Base-by-base conservation (phyloP, 2,797 vertebrate species). In the Cyprinella venusta region DNA sequence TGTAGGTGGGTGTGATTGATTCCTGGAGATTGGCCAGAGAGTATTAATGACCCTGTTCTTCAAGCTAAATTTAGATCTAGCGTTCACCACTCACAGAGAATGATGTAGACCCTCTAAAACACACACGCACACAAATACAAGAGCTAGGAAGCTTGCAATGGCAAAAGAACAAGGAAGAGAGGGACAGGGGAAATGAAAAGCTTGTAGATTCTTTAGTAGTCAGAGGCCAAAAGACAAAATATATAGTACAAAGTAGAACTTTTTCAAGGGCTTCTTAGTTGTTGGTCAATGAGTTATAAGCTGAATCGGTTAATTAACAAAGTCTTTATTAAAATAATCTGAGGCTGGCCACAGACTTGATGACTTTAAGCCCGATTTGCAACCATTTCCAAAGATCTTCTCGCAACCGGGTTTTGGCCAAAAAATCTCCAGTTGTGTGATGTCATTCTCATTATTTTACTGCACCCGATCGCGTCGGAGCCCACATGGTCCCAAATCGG, bases 31-130 rank as follows among this genome's bases (percentile, higher is more conserved):
- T 24, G 83, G 89, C 91, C 92, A 93, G 80, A 87, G 76, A 86
- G 80, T 88, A 90, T 89, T 91, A 92, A 93, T 91, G 91, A 91
- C 87, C 85, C 79, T 65, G 80, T 86, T 79, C 85, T 87, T 87
- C 42, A 79, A 81, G 71, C 92, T 91, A 90, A 91, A 90, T 90
- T 91, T 90, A 89, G 91, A 88, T 79, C 65, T 67, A 76, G 86
- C 76, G 85, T 86, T 91, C 87, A 79, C 84, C 59, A 79, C 74
- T 69, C 70, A 52, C 76, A 87, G 79, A 83, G 80, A 83, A 81
- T 80, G 56, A 86, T 54, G 69, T 42, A 79, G 69, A 82, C 64
- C 70, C 72, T 79, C 76, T 61, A 75, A 56, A 75, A 64, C 56
- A 82, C 45, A 85, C 65, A 71, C 59, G 13, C 40, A 78, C 40